phyloP scores from a whole-genome alignment of 2,888 invertebrate genomes.

The Rapana venosa region DNA sequence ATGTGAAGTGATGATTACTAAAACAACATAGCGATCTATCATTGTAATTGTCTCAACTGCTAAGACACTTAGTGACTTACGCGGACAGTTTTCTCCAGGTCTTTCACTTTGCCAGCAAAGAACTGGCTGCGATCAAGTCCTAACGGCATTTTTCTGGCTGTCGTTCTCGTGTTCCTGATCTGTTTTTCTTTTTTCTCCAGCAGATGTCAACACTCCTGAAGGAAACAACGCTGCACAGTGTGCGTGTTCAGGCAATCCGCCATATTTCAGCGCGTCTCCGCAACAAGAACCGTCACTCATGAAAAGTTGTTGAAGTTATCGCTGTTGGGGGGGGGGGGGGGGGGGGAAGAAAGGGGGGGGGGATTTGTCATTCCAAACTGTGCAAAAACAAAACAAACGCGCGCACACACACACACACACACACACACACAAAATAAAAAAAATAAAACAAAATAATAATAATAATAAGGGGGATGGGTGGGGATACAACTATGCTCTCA shows the following conservation, averaged over 20 bases:
- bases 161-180: not conserved
- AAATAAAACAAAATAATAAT: no score
- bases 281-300: constrained; percentile 8
- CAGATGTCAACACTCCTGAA: no score
- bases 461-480: no score
- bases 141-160: constrained; percentile 61
- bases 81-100: constrained; percentile 60
- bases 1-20: not conserved
- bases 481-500: no score
- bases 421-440: no score
- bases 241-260: constrained; percentile 33
- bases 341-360: not conserved
- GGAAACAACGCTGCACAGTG: not conserved
- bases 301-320: not conserved
- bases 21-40: not conserved
- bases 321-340: not conserved
- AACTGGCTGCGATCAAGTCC: constrained; percentile 68
- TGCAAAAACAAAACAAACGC: no score
- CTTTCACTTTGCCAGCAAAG: constrained; percentile 62
- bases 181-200: not conserved
- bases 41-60: not conserved
- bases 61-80: constrained; percentile 49
- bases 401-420: no score
- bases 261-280: constrained; percentile 29
- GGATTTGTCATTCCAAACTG: not conserved